A percentile compares a stretch with the other conserved stretches of the same genome.
These are phyloP conservation scores for Bombus confusus DNA, from an alignment of 1,140 invertebrate genomes.

Conservation along the genomic window DNA sequence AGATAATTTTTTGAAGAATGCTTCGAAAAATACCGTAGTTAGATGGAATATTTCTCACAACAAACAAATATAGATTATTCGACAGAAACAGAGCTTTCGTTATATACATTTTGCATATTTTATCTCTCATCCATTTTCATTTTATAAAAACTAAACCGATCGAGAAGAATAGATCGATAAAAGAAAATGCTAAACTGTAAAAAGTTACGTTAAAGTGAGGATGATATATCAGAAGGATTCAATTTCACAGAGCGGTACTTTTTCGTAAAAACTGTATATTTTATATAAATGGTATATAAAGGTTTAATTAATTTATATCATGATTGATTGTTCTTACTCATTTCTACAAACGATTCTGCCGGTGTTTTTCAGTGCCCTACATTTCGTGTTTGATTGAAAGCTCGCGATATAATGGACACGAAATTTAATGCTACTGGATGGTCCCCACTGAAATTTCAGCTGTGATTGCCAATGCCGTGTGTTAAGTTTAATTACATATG, in stretches of 20 bases:
- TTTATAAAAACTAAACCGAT: neutral
- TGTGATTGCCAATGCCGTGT: neutral
- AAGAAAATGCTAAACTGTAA: neutral
- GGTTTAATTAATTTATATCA: neutral
- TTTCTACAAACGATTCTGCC: neutral
- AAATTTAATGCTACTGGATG: neutral
- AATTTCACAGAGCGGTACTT: neutral
- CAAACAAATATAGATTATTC: no score
- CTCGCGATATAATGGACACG: neutral
- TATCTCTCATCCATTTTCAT: no score
- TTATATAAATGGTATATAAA: neutral
- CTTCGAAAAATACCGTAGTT: no score
- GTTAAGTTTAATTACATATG: neutral
- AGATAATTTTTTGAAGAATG: no score
- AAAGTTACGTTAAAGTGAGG: neutral
- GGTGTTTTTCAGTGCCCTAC: neutral
- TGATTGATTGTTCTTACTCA: neutral
- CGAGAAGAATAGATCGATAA: neutral
- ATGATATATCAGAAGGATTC: neutral
- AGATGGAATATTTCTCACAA: no score
- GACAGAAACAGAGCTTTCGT: no score
- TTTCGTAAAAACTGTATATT: neutral
- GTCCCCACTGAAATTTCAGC: neutral
- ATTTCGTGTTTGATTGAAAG: neutral
- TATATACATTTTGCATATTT: no score